Percentiles rank a stretch among this genome's conserved stretches.
phyloP scores from a whole-genome alignment of 2,888 invertebrate genomes.

The Orthonychiurus folsomi region DNA sequence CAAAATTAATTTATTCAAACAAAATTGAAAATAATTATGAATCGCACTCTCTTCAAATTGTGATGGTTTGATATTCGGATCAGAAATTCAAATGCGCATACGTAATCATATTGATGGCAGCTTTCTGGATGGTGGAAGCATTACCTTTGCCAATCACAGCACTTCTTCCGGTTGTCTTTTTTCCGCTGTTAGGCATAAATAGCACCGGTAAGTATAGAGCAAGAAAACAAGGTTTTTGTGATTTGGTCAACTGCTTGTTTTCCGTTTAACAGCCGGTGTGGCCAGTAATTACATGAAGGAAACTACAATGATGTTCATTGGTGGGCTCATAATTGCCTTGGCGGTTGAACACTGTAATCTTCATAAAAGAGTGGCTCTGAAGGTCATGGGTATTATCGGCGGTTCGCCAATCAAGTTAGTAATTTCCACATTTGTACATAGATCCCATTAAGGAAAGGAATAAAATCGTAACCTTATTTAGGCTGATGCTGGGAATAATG shows the following conservation, averaged over 20 bases:
- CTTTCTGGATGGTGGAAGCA: constrained; percentile 74
- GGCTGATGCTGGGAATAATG: constrained; percentile 46
- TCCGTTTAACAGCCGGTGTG: constrained; percentile 22
- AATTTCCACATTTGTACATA: not conserved
- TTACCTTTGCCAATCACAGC: constrained; percentile 74
- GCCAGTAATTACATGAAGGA: constrained; percentile 36
- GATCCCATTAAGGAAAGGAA: too few species aligned
- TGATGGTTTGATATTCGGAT: not conserved
- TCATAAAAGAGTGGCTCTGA: constrained; percentile 47
- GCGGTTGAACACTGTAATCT: constrained; percentile 49
- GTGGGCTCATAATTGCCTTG: constrained; percentile 48
- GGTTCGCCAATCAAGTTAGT: constrained; percentile 26
- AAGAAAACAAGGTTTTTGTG: too few species aligned
- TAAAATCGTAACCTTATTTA: constrained; percentile 21
- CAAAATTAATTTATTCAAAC: not conserved
- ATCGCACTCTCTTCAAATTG: not conserved
- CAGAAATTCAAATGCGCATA: constrained; percentile 66
- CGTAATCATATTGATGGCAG: constrained; percentile 69
- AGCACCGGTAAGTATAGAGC: constrained; percentile 43
- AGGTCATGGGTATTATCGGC: constrained; percentile 43
- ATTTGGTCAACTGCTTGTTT: too few species aligned
- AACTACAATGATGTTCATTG: constrained; percentile 42
- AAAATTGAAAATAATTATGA: not conserved
- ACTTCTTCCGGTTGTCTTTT: constrained; percentile 70
- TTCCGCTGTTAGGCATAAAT: constrained; percentile 72